Conservation (phyloP, 2,797 vertebrate species). For the Oryzias sinensis region DNA sequence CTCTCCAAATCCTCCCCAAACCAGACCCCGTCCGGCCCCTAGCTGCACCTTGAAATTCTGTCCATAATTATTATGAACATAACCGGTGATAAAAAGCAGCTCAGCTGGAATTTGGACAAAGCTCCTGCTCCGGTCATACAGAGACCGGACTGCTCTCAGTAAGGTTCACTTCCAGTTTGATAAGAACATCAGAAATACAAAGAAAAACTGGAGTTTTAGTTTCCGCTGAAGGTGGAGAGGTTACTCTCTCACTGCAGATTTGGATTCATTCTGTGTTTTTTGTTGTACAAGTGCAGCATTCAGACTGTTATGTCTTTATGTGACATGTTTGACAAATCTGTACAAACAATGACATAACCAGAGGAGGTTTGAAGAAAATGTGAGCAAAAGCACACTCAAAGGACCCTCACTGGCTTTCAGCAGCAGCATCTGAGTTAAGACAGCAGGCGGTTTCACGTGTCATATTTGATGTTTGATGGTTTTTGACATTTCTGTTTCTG, state of each 20-base stretch:
- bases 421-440: background rate
- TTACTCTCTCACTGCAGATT: constrained; percentile 9
- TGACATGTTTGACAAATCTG: constrained; percentile 12
- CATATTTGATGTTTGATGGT: background rate
- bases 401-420: constrained; percentile 5
- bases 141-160: constrained; percentile 15
- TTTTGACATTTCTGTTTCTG: background rate
- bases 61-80: too few species aligned
- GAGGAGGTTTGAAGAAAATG: constrained; percentile 17
- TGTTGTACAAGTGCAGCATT: constrained; percentile 13
- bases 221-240: constrained; percentile 21
- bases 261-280: constrained; percentile 6
- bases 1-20: too few species aligned
- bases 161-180: constrained; percentile 11
- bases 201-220: background rate
- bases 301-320: background rate
- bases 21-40: too few species aligned
- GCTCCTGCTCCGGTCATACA: constrained; percentile 3
- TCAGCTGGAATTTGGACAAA: constrained; percentile 1
- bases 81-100: too few species aligned
- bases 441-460: background rate
- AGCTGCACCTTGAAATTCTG: too few species aligned
- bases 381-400: constrained; percentile 36
- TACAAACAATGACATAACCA: constrained; percentile 7
- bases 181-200: constrained; percentile 7